Percentiles rank a stretch among this genome's conserved stretches.
Evolutionary conservation across 1,140 invertebrate genomes (phyloP).

Genomic region (Drosophila serrata): DNA sequence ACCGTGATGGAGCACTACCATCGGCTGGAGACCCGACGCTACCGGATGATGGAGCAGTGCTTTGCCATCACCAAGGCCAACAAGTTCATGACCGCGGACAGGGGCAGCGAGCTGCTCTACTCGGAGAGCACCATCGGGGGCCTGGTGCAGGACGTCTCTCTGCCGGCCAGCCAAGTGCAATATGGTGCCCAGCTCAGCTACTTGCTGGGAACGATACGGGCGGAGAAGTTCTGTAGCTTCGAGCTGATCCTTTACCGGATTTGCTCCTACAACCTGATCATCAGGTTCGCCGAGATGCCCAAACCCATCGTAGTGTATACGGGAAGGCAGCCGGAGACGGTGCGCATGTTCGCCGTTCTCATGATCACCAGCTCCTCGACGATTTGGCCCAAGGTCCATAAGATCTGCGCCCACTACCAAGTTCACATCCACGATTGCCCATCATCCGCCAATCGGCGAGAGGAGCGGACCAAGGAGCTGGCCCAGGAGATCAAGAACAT

Average conservation of each 20-base stretch:
- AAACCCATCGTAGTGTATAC: neutral
- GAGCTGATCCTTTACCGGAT: conserved; percentile 67
- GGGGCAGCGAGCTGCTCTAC: conserved; percentile 92
- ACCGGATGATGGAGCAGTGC: conserved; percentile 49
- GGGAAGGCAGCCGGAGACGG: neutral
- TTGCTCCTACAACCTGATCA: conserved; percentile 60
- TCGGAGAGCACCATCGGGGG: conserved; percentile 96
- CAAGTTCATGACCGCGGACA: conserved; percentile 43
- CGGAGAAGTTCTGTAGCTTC: conserved; percentile 89
- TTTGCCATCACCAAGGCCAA: conserved; percentile 50
- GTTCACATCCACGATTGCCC: conserved; percentile 71
- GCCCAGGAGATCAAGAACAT: conserved; percentile 44
- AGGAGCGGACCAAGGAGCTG: conserved; percentile 33
- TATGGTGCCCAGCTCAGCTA: conserved; percentile 52
- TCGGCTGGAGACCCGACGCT: conserved; percentile 89
- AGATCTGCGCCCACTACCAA: conserved; percentile 58
- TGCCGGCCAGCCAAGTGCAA: neutral
- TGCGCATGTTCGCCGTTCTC: conserved; percentile 56
- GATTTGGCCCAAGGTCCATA: conserved; percentile 57
- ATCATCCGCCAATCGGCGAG: conserved; percentile 13
- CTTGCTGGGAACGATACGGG: conserved; percentile 95
- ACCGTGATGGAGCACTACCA: conserved; percentile 97
- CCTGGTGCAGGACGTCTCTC: conserved; percentile 84
- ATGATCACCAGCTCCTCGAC: conserved; percentile 54
- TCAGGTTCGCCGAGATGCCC: conserved; percentile 49